These are phyloP conservation scores for Spinibarbus caldwelli DNA, from an alignment of 2,797 vertebrate species.

Conservation along the genomic window DNA sequence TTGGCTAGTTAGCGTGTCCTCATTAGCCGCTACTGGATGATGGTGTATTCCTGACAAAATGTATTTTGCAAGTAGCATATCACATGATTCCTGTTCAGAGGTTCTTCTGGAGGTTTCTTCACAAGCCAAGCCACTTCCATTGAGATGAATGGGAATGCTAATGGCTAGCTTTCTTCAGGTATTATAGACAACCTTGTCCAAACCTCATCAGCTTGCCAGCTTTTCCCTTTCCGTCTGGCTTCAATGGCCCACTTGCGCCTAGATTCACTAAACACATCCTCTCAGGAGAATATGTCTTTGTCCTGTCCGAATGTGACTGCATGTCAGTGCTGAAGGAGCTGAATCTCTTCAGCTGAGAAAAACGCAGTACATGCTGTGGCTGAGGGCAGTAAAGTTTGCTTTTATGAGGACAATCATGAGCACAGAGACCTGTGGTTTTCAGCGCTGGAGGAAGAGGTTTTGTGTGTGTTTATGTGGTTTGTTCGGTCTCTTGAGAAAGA, in stretches of 20 bases:
- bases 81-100: background rate
- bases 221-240: conserved; percentile 6
- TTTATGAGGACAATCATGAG: conserved; percentile 27
- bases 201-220: background rate
- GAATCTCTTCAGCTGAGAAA: conserved; percentile 3
- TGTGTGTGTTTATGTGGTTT: conserved; percentile 31
- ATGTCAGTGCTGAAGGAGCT: conserved; percentile 1
- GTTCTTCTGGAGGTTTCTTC: background rate
- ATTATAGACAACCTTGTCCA: conserved; percentile 7
- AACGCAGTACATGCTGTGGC: background rate
- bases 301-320: background rate
- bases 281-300: background rate
- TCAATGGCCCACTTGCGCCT: background rate
- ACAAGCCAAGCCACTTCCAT: background rate
- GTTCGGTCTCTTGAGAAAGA: conserved; percentile 17
- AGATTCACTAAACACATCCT: conserved; percentile 9
- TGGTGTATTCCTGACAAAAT: background rate
- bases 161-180: background rate
- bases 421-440: background rate
- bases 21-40: background rate
- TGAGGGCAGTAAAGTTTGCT: conserved; percentile 1
- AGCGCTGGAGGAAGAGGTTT: background rate
- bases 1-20: background rate
- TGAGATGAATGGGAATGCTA: conserved; percentile 18
- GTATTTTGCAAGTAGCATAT: background rate